A percentile compares a stretch with the other conserved stretches of the same genome.
These are phyloP conservation scores for Psophia crepitans DNA, from an alignment of 2,113 vertebrate species.

Conservation along the genomic window DNA sequence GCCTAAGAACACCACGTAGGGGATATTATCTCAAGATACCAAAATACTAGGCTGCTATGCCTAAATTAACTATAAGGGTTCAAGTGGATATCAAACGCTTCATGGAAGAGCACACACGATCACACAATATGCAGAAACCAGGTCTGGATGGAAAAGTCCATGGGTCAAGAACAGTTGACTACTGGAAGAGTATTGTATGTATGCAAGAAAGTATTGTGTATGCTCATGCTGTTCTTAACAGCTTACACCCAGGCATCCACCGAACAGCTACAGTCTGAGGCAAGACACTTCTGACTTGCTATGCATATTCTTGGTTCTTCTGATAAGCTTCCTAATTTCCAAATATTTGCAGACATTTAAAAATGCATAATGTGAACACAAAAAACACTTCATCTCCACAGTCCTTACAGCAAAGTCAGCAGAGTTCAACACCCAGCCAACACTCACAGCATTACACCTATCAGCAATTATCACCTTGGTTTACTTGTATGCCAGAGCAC, in stretches of 20 bases:
- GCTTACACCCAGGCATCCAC: neutral
- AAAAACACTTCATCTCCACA: neutral
- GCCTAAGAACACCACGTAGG: neutral
- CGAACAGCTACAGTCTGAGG: neutral
- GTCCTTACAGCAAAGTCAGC: neutral
- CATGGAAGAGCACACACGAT: neutral
- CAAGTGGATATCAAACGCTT: neutral
- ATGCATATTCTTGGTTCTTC: neutral
- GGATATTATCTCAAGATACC: neutral
- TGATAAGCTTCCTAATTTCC: neutral
- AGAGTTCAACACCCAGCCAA: neutral
- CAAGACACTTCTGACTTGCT: neutral
- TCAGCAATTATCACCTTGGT: neutral
- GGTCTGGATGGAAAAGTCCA: neutral
- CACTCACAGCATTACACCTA: neutral
- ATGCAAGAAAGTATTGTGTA: neutral
- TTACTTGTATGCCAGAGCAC: neutral
- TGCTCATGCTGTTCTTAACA: neutral
- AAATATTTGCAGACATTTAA: neutral
- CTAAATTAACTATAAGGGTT: neutral
- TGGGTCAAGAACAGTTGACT: accelerated
- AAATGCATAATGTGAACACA: neutral
- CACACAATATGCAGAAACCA: neutral
- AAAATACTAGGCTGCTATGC: neutral
- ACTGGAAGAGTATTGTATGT: neutral